phyloP scores from a whole-genome alignment of 2,113 vertebrate genomes.

The Mus musculus region DNA sequence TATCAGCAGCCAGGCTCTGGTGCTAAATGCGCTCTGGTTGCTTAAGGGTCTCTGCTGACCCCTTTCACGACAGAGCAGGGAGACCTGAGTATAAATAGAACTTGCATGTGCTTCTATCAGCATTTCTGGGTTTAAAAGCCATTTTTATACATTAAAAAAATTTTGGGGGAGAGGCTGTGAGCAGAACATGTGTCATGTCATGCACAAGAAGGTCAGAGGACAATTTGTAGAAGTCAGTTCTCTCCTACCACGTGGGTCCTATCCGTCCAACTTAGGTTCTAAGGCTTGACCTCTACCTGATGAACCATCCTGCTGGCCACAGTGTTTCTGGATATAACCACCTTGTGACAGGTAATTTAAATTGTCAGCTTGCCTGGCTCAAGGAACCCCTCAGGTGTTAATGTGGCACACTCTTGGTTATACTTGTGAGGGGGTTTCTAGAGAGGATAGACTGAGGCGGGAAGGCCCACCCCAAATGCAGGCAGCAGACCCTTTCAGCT shows the following conservation, averaged over 20 bases:
- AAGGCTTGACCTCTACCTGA: not conserved
- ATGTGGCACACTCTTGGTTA: not conserved
- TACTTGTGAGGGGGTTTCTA: not conserved
- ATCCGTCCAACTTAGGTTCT: too few species aligned
- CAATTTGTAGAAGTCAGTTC: too few species aligned
- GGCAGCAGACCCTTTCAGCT: not conserved
- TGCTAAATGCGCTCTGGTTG: too few species aligned
- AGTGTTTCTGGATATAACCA: not conserved
- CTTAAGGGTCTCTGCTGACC: not conserved
- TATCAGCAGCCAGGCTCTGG: not conserved
- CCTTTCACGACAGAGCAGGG: not conserved
- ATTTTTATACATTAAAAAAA: too few species aligned
- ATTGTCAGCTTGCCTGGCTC: not conserved
- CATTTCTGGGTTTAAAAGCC: not conserved
- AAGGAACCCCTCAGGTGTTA: not conserved
- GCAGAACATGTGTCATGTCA: not conserved
- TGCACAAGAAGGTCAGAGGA: not conserved
- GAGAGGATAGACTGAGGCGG: not conserved
- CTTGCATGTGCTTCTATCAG: not conserved
- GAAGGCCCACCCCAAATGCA: not conserved
- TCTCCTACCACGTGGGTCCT: not conserved
- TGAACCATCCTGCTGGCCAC: not conserved
- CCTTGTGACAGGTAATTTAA: not conserved
- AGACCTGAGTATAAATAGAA: accelerated
- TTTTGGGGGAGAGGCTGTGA: not conserved